Conservation (phyloP, 2,797 vertebrate species). For the Leuciscus waleckii region DNA sequence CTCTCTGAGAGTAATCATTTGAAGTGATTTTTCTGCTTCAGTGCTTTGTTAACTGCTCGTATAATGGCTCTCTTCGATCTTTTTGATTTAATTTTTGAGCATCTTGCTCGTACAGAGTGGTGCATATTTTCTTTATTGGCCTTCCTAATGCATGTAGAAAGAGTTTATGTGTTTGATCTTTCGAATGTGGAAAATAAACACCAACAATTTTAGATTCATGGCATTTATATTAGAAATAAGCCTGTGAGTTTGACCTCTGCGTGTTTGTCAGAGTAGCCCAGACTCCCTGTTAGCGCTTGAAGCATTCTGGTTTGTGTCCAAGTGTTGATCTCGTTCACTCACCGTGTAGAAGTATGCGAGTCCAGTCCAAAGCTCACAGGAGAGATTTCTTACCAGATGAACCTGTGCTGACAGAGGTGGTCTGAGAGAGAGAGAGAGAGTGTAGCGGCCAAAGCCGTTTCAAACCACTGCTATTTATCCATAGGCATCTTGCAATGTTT, state of each 20-base stretch:
- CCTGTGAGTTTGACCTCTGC: constrained; percentile 49
- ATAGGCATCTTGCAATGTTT: too few species aligned
- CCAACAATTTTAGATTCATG: constrained; percentile 60
- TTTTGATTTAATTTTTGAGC: constrained; percentile 7
- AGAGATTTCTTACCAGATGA: constrained; percentile 47
- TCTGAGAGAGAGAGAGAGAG: constrained; percentile 9
- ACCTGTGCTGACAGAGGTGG: constrained; percentile 38
- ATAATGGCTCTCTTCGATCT: constrained; percentile 24
- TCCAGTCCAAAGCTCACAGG: constrained; percentile 51
- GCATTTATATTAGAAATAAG: constrained; percentile 45
- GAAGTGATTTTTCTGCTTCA: constrained; percentile 32
- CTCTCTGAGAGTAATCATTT: constrained; percentile 37
- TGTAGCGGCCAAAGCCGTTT: too few species aligned
- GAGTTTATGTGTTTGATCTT: constrained; percentile 7
- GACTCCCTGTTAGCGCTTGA: constrained; percentile 38
- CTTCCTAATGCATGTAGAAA: not conserved
- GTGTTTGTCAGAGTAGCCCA: constrained; percentile 44
- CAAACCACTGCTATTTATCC: too few species aligned
- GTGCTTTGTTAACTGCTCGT: constrained; percentile 33
- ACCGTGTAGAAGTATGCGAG: constrained; percentile 48
- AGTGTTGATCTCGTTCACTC: constrained; percentile 52
- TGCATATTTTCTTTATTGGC: constrained; percentile 22
- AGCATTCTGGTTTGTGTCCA: constrained; percentile 43
- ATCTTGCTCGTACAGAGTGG: not conserved
- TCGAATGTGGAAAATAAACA: constrained; percentile 51